phyloP scores from a whole-genome alignment of 2,888 invertebrate species.

The Acrocera orbiculus region DNA sequence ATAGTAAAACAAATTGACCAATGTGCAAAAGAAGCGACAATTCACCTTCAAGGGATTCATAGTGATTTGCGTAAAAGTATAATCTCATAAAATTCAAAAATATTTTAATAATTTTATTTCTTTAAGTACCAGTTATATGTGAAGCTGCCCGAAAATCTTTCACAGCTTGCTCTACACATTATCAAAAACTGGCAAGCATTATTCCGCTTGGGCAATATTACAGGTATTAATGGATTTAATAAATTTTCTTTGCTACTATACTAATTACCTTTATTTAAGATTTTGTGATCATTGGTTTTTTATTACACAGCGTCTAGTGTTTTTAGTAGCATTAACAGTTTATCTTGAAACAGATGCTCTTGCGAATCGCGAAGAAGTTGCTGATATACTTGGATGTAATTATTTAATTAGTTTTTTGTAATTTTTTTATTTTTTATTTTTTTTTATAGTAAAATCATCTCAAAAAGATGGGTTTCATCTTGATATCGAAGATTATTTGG shows the following conservation, averaged over 20 bases:
- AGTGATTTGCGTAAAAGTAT: constrained; percentile 51
- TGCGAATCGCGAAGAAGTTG: constrained; percentile 54
- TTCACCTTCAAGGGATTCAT: constrained; percentile 66
- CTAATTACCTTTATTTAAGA: constrained; percentile 22
- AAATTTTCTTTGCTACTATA: background rate
- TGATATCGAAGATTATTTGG: constrained; percentile 79
- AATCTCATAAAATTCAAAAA: no score
- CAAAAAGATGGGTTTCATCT: constrained; percentile 65
- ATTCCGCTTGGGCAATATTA: constrained; percentile 68
- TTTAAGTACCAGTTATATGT: constrained; percentile 44
- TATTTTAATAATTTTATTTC: constrained; percentile 1
- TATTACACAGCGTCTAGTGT: constrained; percentile 63
- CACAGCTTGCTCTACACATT: constrained; percentile 44
- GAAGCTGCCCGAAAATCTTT: constrained; percentile 45
- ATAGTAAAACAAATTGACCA: constrained; percentile 48
- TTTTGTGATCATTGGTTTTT: constrained; percentile 80
- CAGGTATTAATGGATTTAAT: constrained; percentile 35
- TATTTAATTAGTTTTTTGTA: constrained; percentile 12
- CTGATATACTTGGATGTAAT: constrained; percentile 60
- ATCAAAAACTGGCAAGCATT: constrained; percentile 41
- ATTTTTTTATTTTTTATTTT: constrained; percentile 1
- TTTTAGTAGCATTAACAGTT: constrained; percentile 55
- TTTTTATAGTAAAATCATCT: constrained; percentile 43
- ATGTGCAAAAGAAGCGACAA: constrained; percentile 57
- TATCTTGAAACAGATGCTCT: constrained; percentile 66